Conservation (phyloP, 2,888 invertebrate species). For the Brachyptera putata region DNA sequence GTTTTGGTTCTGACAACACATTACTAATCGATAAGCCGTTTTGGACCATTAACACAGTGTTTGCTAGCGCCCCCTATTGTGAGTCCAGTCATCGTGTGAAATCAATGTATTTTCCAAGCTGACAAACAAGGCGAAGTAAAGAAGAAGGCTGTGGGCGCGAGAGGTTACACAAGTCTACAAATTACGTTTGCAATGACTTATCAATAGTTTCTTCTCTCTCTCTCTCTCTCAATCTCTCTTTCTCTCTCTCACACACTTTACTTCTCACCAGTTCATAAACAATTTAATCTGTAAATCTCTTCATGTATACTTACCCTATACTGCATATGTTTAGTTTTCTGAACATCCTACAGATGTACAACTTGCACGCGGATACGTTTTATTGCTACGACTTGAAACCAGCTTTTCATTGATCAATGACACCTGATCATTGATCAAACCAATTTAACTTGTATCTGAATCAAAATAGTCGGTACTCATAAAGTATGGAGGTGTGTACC, state of each 20-base stretch:
- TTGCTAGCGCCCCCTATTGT: neutral
- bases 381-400: too few relatives aligned
- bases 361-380: too few relatives aligned
- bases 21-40: constrained; percentile 24
- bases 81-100: constrained; percentile 16
- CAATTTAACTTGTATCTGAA: too few relatives aligned
- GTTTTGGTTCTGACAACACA: constrained; percentile 12
- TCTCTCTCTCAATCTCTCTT: too few relatives aligned
- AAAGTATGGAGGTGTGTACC: too few relatives aligned
- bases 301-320: neutral
- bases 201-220: neutral
- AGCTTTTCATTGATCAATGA: too few relatives aligned
- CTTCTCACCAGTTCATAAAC: neutral
- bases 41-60: constrained; percentile 21
- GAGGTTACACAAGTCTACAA: neutral
- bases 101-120: constrained; percentile 12
- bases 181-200: constrained; percentile 2
- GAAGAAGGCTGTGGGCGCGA: constrained; percentile 5
- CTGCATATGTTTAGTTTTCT: too few relatives aligned
- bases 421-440: too few relatives aligned
- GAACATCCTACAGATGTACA: too few relatives aligned
- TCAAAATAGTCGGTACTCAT: too few relatives aligned
- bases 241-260: neutral
- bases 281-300: neutral
- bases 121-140: neutral